Evolutionary conservation across 1,140 invertebrate species (phyloP), one percentile per base, ranked within the genome.

Genomic region (Achatina immaculata): DNA sequence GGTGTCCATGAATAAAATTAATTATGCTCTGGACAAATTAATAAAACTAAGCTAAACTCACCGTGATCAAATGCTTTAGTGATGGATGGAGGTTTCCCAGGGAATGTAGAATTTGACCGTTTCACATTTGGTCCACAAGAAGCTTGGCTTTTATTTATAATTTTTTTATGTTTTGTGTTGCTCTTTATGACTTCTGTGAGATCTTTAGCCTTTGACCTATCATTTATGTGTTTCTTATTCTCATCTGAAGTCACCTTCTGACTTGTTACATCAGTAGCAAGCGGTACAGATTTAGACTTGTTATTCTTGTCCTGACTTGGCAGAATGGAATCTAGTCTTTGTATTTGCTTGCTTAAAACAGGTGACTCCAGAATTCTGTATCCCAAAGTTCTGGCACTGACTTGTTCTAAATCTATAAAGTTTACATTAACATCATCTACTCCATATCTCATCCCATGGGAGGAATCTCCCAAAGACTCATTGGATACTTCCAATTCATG

Each of bases 11-110:
- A n/a, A n/a, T n/a, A n/a, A n/a, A n/a, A n/a, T n/a, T n/a, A n/a
- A n/a, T n/a, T n/a, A n/a, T n/a, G n/a, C n/a, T n/a, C n/a, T n/a
- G n/a, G n/a, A n/a, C n/a, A n/a, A n/a, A n/a, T n/a, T n/a, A n/a
- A n/a, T n/a, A n/a, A n/a, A n/a, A n/a, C n/a, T n/a, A 68, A 68
- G 31, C 16, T 16, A 40, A 11, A 72, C 69, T 73, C 40, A 75
- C 72, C 72, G 55, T 75, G 45, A 75, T 51, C 72, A 36, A 40
- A 9, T 16, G 14, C 16, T 55, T 65, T 76, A 24, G 2, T 62
- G 36, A 7, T 34, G 3, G 31, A 11, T 62, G 76, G 76, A 9
- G 76, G 76, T 48, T 78, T 68, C 38, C 65, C 65, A 43, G 58
- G 43, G 21, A 68, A 38, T 48, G 0, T 31, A 9, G 24, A 68